These are phyloP conservation scores for Parauchenoglanis punctatus DNA, from an alignment of 2,797 vertebrate species.

Conservation along the genomic window DNA sequence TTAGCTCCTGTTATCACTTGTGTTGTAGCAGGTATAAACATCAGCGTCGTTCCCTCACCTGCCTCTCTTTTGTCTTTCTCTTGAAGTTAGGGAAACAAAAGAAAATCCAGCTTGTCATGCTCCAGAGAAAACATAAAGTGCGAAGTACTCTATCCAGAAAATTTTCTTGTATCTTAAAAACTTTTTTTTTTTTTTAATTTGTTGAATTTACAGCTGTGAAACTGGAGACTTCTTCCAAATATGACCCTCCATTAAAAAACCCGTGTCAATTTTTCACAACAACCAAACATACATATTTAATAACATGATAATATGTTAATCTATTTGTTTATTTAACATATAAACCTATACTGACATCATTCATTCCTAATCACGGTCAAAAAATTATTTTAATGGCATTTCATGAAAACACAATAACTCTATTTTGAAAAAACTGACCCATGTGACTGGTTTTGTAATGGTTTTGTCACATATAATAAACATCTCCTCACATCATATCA, in stretches of 20 bases:
- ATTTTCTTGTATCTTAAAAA: not conserved
- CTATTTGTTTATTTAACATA: no score
- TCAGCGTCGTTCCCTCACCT: not conserved
- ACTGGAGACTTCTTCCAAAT: not conserved
- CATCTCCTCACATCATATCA: not conserved
- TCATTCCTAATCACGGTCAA: no score
- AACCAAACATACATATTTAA: no score
- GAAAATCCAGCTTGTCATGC: not conserved
- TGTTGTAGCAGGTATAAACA: conserved; percentile 27
- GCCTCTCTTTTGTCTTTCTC: conserved; percentile 7
- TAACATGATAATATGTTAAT: no score
- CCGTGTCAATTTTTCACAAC: no score
- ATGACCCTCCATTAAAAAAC: no score
- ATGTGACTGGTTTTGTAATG: no score
- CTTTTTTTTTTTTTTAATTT: not conserved
- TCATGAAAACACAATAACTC: no score
- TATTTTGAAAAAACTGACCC: no score
- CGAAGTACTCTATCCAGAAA: not conserved
- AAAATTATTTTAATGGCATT: no score
- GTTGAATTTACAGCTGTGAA: not conserved
- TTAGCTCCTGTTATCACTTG: conserved; percentile 22
- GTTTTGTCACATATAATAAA: not conserved
- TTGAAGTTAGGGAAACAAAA: conserved; percentile 14
- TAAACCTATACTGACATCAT: no score
- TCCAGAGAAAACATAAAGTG: not conserved